A percentile compares a stretch with the other conserved stretches of the same genome.
Evolutionary conservation across 1,140 invertebrate species (phyloP).

Genomic region (Papilio machaon): DNA sequence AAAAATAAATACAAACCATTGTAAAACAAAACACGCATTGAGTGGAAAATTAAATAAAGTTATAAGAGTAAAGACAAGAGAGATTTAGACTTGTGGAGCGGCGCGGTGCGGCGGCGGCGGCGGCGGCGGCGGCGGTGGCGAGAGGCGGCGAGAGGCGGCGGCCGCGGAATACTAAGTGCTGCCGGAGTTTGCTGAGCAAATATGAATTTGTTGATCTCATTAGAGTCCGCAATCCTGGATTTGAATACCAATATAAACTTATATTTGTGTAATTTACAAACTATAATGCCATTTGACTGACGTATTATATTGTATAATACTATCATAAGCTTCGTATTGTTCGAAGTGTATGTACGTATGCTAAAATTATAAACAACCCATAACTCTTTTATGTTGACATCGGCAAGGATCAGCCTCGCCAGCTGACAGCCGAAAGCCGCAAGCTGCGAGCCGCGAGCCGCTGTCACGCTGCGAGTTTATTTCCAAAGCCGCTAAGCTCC

Average conservation of each 20-base stretch:
- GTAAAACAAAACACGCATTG: conserved; percentile 9
- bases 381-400: background rate
- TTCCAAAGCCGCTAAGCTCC: too few relatives aligned
- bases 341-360: background rate
- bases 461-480: background rate
- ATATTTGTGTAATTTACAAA: conserved; percentile 8
- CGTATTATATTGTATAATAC: background rate
- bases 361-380: background rate
- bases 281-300: background rate
- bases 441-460: background rate
- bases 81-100: background rate
- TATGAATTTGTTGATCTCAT: conserved; percentile 14
- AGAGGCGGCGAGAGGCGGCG: background rate
- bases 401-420: background rate
- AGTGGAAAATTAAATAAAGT: conserved; percentile 21
- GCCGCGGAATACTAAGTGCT: conserved; percentile 1
- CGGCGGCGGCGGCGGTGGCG: background rate
- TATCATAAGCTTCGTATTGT: background rate
- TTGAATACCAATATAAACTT: conserved; percentile 20
- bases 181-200: background rate
- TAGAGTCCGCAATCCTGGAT: background rate
- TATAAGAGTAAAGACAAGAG: conserved; percentile 18
- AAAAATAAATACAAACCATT: background rate
- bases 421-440: background rate
- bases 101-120: background rate